Base-by-base conservation (phyloP, 2,888 invertebrate species). In the Rhaphigaster nebulosa region DNA sequence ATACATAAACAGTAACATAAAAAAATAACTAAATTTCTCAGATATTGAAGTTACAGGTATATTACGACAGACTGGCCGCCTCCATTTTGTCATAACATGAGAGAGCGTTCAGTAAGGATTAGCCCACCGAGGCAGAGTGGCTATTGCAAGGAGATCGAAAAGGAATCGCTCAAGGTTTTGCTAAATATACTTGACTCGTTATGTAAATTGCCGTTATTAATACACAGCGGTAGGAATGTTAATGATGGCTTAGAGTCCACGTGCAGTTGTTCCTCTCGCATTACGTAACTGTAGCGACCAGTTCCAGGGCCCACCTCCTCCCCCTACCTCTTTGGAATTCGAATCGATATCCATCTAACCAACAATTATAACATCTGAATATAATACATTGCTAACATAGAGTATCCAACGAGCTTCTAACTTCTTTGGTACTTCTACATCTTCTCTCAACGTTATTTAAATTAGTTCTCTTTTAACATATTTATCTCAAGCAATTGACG, bases 111-210 rank as follows among this genome's bases (percentile, higher is more conserved):
- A 65, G 29, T 29, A 29, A 65, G 29, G 29, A 29, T 1, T 29
- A 29, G 65, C 13, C 15, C 29, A 65, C 4, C 29, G 65, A n/a
- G n/a, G n/a, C n/a, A n/a, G n/a, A n/a, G n/a, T n/a, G n/a, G 18
- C n/a, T 15, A 23, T 76, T 38, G 70, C 70, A 84, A 84, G 13
- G 84, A 84, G 84, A 50, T 84, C 45, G 84, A 84, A 84, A 84
- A 45, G 84, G 41, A 26, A 45, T 1, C 3, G 84, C 84, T n/a
- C 84, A 84, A 84, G 84, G 84, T 84, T n/a, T 84, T n/a, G 84
- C 84, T 84, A 84, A 84, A 84, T 84, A 84, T 84, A 84, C 84
- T 84, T n/a, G 84, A 84, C 84, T 41, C 45, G 41, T 84, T 45
- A 84, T 84, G 84, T 84, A 84, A 84, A 84, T 84, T 0, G 15